Conservation (phyloP, 2,113 vertebrate genomes). For the Varanus komodoensis region DNA sequence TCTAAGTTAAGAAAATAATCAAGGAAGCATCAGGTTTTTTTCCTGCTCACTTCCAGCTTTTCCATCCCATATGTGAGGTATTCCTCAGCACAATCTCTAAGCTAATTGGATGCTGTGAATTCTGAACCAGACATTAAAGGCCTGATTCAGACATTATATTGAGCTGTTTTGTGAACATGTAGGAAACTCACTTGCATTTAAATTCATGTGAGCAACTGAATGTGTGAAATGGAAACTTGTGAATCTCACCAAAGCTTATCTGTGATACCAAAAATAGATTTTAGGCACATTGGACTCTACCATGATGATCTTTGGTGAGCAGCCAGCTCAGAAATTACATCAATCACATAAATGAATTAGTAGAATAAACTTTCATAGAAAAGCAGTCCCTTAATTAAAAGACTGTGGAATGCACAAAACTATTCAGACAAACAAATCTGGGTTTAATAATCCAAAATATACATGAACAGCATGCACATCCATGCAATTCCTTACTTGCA, state of each 20-base stretch:
- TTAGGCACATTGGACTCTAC: background rate
- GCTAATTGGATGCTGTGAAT: background rate
- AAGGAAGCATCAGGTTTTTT: slow-evolving; percentile 21
- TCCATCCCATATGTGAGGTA: background rate
- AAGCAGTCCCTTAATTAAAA: background rate
- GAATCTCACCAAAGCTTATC: background rate
- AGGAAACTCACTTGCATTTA: background rate
- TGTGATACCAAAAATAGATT: background rate
- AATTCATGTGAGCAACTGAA: background rate
- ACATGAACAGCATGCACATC: too few species aligned
- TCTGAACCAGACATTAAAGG: background rate
- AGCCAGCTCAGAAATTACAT: background rate
- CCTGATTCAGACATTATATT: background rate
- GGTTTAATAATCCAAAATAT: background rate
- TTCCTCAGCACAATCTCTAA: background rate
- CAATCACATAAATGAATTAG: background rate
- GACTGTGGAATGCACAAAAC: background rate
- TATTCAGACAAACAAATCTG: background rate
- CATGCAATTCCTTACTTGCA: background rate
- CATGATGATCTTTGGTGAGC: background rate
- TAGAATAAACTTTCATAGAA: background rate
- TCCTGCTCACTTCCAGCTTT: background rate
- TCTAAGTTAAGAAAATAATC: slow-evolving; percentile 11
- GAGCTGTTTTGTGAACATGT: background rate
- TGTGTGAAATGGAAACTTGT: background rate